These are phyloP conservation scores for Dasypolia templi DNA, from an alignment of 2,888 invertebrate species.

Conservation along the genomic window DNA sequence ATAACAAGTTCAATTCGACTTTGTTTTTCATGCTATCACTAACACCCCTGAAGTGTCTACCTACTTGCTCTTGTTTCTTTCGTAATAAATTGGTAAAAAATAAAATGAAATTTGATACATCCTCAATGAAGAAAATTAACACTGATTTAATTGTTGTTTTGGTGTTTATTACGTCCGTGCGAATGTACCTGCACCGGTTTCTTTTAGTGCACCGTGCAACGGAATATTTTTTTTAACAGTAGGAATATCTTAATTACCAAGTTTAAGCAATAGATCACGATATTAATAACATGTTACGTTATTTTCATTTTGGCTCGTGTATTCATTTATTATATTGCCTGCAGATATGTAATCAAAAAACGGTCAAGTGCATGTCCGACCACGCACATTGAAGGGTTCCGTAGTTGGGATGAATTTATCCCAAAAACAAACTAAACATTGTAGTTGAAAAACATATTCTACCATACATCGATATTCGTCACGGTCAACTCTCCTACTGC, in stretches of 20 bases:
- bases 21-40: neutral
- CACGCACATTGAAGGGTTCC: too few species aligned
- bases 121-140: neutral
- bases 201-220: neutral
- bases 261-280: neutral
- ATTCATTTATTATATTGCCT: conserved; percentile 1
- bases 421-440: too few species aligned
- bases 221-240: too few species aligned
- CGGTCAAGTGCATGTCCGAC: too few species aligned
- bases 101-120: too few species aligned
- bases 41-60: conserved; percentile 2
- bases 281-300: neutral
- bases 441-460: too few species aligned
- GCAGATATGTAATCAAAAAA: neutral
- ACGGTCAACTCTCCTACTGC: too few species aligned
- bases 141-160: neutral
- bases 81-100: neutral
- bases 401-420: too few species aligned
- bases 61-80: neutral
- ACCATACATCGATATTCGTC: too few species aligned
- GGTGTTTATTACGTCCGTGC: neutral
- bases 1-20: neutral
- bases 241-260: conserved; percentile 4
- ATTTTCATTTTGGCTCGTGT: neutral
- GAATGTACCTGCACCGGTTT: neutral